Conservation (phyloP, 2,797 vertebrate genomes). For the Pelobates cultripes region DNA sequence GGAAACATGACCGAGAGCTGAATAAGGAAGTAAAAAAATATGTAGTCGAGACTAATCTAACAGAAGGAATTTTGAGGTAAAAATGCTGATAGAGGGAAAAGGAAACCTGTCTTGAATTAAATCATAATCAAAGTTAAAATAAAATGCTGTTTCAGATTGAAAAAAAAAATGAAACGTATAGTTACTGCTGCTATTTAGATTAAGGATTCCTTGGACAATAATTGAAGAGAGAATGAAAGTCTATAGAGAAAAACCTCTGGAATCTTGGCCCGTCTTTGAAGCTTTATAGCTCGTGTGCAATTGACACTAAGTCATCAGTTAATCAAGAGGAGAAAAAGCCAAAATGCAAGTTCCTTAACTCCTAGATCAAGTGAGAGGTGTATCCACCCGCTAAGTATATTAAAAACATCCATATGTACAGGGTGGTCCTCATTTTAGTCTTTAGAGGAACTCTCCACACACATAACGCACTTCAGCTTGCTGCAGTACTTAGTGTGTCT, state of each 20-base stretch:
- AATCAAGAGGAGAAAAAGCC: not conserved
- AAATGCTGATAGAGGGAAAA: constrained; percentile 45
- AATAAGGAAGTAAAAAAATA: constrained; percentile 16
- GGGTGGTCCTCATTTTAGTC: too few relatives aligned
- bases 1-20: constrained; percentile 39
- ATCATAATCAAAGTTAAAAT: constrained; percentile 30
- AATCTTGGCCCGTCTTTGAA: constrained; percentile 10
- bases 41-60: constrained; percentile 31
- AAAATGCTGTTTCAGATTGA: not conserved
- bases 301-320: constrained; percentile 10
- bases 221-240: constrained; percentile 30
- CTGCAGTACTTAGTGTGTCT: too few relatives aligned
- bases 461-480: too few relatives aligned
- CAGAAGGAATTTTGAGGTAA: constrained; percentile 44
- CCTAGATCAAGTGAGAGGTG: too few relatives aligned
- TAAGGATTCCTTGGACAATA: constrained; percentile 39
- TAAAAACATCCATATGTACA: too few relatives aligned
- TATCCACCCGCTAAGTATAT: too few relatives aligned
- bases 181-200: constrained; percentile 39
- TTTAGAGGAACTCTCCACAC: too few relatives aligned
- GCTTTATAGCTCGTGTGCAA: not conserved
- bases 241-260: constrained; percentile 1
- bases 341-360: too few relatives aligned
- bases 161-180: constrained; percentile 22
- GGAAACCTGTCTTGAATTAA: constrained; percentile 48